Conservation (phyloP, 2,797 vertebrate species). For the Argya squamiceps region DNA sequence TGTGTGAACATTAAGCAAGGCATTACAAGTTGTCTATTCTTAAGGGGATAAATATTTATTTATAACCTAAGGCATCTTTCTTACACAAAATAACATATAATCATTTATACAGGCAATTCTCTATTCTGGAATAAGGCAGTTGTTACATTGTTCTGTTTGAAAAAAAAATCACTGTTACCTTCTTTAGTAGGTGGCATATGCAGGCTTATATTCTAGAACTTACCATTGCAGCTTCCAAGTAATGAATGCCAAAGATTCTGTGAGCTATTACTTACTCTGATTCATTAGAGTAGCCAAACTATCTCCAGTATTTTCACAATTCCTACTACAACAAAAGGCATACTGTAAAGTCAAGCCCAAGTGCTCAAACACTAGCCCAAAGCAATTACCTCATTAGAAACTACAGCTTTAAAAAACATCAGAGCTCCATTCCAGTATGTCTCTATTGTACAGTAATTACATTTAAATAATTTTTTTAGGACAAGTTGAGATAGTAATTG, state of each 20-base stretch:
- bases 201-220: conserved; percentile 27
- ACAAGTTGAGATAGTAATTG: background rate
- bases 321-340: conserved; percentile 29
- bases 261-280: conserved; percentile 17
- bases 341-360: conserved; percentile 53
- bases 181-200: background rate
- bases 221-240: background rate
- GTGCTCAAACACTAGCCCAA: conserved; percentile 40
- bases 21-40: conserved; percentile 18
- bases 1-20: background rate
- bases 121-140: conserved; percentile 23
- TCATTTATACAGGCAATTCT: conserved; percentile 47
- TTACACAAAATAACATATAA: conserved; percentile 44
- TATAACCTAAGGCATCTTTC: conserved; percentile 42
- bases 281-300: background rate
- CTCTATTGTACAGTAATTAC: conserved; percentile 39
- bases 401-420: background rate
- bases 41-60: conserved; percentile 72
- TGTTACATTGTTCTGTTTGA: conserved; percentile 9
- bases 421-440: background rate
- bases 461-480: conserved; percentile 46
- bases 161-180: background rate
- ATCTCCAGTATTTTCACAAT: conserved; percentile 5
- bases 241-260: background rate
- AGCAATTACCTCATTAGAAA: conserved; percentile 43